These are phyloP conservation scores for Pionites leucogaster DNA, from an alignment of 2,113 vertebrate species.

Conservation along the genomic window DNA sequence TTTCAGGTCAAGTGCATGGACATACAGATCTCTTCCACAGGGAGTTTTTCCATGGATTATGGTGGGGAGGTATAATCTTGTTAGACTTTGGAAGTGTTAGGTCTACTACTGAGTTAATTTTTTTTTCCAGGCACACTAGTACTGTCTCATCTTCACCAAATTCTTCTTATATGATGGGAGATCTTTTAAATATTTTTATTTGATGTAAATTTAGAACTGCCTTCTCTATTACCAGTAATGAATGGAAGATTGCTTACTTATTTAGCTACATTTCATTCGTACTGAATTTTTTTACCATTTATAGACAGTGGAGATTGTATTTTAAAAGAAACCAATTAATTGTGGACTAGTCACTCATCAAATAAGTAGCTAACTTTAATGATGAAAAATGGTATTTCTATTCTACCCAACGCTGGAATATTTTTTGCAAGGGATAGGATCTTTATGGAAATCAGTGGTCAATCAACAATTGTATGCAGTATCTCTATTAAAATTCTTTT, in stretches of 20 bases:
- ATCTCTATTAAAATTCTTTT: not conserved
- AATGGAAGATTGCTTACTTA: not conserved
- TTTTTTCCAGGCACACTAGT: not conserved
- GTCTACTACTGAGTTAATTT: not conserved
- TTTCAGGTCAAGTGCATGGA: not conserved
- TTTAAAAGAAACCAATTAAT: not conserved
- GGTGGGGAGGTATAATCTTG: not conserved
- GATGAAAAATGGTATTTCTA: not conserved
- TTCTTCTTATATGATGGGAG: not conserved
- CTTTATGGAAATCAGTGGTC: not conserved
- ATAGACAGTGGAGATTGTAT: not conserved
- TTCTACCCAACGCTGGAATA: not conserved
- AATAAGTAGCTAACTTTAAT: not conserved
- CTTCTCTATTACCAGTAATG: not conserved
- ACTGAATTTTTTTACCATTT: not conserved
- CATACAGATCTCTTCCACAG: not conserved
- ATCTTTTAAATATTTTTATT: not conserved
- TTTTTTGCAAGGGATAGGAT: not conserved
- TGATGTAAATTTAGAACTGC: not conserved
- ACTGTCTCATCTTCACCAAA: not conserved
- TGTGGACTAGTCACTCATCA: not conserved
- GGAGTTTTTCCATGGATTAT: not conserved
- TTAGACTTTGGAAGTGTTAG: not conserved
- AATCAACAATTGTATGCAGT: not conserved
- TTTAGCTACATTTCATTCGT: not conserved